Conservation (phyloP, 2,888 invertebrate species). For the Drosophila kokeensis region DNA sequence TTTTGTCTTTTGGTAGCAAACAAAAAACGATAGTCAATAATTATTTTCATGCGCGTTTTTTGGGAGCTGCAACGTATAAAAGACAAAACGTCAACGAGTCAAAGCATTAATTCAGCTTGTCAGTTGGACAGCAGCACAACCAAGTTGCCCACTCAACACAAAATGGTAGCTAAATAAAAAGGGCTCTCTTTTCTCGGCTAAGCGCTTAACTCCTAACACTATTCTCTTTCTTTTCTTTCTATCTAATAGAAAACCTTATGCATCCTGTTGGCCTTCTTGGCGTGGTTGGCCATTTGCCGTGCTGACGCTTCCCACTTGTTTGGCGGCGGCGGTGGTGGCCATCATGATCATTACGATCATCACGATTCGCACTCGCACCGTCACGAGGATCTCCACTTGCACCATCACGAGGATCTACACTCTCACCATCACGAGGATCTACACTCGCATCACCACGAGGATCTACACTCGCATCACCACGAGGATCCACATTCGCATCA, state of each 20-base stretch:
- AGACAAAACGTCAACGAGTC: conserved; percentile 44
- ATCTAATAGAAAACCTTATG: conserved; percentile 49
- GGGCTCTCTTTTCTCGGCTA: background rate
- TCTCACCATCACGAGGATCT: conserved; percentile 43
- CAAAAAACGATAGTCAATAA: conserved; percentile 46
- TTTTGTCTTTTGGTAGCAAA: background rate
- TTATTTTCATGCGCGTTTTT: conserved; percentile 35
- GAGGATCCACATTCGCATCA: conserved; percentile 19
- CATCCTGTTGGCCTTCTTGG: conserved; percentile 53
- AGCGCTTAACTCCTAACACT: too few species aligned
- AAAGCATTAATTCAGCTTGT: conserved; percentile 53
- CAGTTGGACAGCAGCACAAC: conserved; percentile 60
- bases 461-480: conserved; percentile 27
- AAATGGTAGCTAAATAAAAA: conserved; percentile 53
- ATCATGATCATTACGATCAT: conserved; percentile 40
- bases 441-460: conserved; percentile 47
- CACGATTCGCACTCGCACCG: conserved; percentile 38
- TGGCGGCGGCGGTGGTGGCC: conserved; percentile 31
- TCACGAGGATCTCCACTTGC: conserved; percentile 39
- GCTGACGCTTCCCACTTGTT: conserved; percentile 72
- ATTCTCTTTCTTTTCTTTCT: too few species aligned
- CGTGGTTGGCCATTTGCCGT: conserved; percentile 31
- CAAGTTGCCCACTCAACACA: conserved; percentile 3
- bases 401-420: conserved; percentile 21
- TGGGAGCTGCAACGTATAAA: conserved; percentile 57